Evolutionary conservation across 2,797 vertebrate genomes (phyloP).

Genomic region (Pseudochaenichthys georgianus): DNA sequence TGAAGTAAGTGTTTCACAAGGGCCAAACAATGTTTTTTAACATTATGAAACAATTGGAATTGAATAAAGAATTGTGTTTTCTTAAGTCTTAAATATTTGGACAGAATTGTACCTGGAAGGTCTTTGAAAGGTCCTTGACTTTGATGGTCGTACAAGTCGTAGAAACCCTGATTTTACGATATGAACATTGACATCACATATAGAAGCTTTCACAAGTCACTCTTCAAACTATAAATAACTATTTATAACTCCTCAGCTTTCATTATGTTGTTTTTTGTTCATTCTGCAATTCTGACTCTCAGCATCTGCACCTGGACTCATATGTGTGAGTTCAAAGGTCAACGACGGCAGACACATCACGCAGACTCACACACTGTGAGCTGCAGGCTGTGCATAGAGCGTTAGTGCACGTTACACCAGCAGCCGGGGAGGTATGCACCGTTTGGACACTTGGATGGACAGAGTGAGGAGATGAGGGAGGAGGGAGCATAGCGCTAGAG

Average conservation of each 20-base stretch:
- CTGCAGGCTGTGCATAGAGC: conserved; percentile 3
- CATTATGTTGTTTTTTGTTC: neutral
- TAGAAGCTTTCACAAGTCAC: neutral
- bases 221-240: too few species aligned
- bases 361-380: conserved; percentile 4
- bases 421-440: conserved; percentile 7
- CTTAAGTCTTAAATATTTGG: too few species aligned
- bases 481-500: neutral
- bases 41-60: too few species aligned
- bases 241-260: too few species aligned
- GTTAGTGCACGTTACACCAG: too few species aligned
- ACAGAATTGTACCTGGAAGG: too few species aligned
- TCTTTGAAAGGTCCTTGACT: too few species aligned
- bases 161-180: too few species aligned
- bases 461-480: conserved; percentile 4
- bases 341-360: neutral
- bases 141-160: too few species aligned
- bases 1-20: too few species aligned
- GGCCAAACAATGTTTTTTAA: too few species aligned
- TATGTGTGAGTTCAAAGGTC: conserved; percentile 51
- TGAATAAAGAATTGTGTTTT: too few species aligned
- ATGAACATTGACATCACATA: neutral
- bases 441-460: conserved; percentile 7
- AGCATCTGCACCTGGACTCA: neutral
- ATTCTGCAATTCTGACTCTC: neutral